These are phyloP conservation scores for Andrena marginata DNA, from an alignment of 2,888 invertebrate genomes.

Conservation along the genomic window DNA sequence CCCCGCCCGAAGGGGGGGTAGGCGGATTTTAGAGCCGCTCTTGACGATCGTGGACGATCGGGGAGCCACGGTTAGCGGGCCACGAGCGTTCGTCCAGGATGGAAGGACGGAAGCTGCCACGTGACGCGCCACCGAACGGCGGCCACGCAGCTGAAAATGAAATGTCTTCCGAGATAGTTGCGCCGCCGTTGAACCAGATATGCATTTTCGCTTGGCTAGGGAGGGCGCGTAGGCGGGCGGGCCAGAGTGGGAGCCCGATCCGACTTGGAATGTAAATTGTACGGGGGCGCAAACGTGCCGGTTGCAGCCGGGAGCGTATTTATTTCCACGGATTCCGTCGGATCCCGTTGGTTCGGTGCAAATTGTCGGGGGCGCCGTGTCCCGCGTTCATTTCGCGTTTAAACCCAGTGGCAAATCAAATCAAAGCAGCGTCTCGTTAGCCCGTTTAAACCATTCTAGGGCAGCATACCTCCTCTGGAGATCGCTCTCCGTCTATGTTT, in stretches of 20 bases:
- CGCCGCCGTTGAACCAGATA: constrained; percentile 62
- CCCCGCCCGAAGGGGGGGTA: background rate
- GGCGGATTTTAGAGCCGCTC: background rate
- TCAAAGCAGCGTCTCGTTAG: constrained; percentile 78
- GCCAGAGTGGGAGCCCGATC: constrained; percentile 45
- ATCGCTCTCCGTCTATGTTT: constrained; percentile 49
- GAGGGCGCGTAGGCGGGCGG: background rate
- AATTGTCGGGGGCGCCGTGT: constrained; percentile 59
- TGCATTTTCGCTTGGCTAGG: constrained; percentile 61
- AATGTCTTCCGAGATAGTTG: constrained; percentile 82
- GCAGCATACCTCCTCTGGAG: constrained; percentile 33
- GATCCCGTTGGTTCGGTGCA: constrained; percentile 62
- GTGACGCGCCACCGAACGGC: constrained; percentile 9
- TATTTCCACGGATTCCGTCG: constrained; percentile 66
- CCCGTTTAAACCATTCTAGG: constrained; percentile 66
- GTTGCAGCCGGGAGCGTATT: constrained; percentile 59
- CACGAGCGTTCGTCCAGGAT: background rate
- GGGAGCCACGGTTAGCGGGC: background rate
- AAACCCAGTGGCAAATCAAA: constrained; percentile 78
- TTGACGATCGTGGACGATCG: background rate
- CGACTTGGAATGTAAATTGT: constrained; percentile 70
- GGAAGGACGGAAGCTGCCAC: constrained; percentile 6
- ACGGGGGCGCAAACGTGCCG: constrained; percentile 41
- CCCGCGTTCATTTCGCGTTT: constrained; percentile 73
- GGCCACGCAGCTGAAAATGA: constrained; percentile 74